Evolutionary conservation across 2,888 invertebrate species (phyloP).

Genomic region (Amblyteles armatorius): DNA sequence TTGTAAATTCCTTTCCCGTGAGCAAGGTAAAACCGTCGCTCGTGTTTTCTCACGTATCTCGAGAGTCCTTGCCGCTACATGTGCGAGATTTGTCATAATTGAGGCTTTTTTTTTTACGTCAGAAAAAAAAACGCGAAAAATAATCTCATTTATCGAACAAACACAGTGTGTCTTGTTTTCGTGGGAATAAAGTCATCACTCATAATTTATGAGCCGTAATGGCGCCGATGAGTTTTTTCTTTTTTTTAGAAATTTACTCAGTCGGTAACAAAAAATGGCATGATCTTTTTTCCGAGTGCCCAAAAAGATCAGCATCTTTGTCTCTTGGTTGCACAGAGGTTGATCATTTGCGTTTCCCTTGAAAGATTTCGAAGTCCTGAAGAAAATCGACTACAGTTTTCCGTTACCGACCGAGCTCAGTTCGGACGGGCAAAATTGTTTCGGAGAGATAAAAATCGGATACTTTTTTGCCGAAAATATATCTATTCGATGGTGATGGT

Average conservation of each 20-base stretch:
- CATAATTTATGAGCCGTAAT: neutral
- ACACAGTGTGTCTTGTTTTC: neutral
- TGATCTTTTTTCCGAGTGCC: neutral
- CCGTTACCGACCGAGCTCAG: neutral
- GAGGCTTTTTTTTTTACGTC: constrained; percentile 43
- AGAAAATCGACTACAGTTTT: too few relatives aligned
- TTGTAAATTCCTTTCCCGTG: constrained; percentile 71
- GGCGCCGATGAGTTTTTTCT: constrained; percentile 20
- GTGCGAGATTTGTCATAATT: constrained; percentile 21
- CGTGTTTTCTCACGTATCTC: constrained; percentile 36
- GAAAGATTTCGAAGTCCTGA: too few relatives aligned
- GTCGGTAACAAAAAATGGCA: neutral
- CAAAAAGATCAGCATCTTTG: too few relatives aligned
- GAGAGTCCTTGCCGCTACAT: constrained; percentile 51
- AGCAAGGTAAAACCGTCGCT: constrained; percentile 66
- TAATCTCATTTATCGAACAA: neutral
- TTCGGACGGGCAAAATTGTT: neutral
- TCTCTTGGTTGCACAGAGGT: too few relatives aligned
- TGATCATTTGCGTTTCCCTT: too few relatives aligned
- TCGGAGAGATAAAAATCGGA: too few relatives aligned
- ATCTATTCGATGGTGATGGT: neutral
- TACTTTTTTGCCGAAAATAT: neutral
- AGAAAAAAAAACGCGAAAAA: neutral
- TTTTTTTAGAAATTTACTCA: constrained; percentile 2
- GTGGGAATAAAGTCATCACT: neutral